Evolutionary conservation across 1,140 invertebrate genomes (phyloP).

Genomic region (Eriocheir sinensis): DNA sequence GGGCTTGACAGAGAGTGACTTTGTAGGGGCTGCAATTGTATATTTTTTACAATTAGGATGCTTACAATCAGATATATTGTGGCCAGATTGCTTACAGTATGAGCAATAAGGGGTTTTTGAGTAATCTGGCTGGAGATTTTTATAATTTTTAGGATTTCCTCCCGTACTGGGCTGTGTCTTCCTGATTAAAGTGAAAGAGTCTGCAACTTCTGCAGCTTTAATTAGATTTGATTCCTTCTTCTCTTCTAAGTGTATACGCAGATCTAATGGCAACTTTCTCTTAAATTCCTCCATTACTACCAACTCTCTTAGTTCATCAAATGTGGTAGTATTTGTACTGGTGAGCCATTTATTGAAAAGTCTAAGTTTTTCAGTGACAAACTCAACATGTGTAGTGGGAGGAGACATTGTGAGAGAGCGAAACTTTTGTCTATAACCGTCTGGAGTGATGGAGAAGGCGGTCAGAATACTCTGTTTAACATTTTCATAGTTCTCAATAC

Average conservation of each 20-base stretch:
- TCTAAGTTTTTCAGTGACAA: slow-evolving; percentile 31
- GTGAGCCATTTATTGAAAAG: neutral
- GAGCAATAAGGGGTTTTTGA: neutral
- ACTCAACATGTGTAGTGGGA: neutral
- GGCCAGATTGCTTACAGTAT: neutral
- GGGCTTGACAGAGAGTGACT: too few species aligned
- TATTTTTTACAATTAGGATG: neutral
- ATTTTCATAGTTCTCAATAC: neutral
- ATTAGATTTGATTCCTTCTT: neutral
- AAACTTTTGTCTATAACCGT: slow-evolving; percentile 23
- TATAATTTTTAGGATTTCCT: neutral
- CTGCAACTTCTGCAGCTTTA: neutral
- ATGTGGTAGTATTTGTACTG: neutral
- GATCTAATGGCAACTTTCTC: neutral
- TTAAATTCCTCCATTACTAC: slow-evolving; percentile 4
- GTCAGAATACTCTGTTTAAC: neutral
- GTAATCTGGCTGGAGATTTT: neutral
- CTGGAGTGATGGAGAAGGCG: neutral
- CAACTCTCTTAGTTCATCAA: neutral
- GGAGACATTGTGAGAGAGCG: neutral
- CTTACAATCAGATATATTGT: neutral
- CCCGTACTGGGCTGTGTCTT: neutral
- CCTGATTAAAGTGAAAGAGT: neutral
- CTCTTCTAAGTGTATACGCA: neutral
- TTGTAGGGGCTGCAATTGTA: too few species aligned